Base-by-base conservation (phyloP, 1,140 invertebrate species). In the Kradibia gibbosae region DNA sequence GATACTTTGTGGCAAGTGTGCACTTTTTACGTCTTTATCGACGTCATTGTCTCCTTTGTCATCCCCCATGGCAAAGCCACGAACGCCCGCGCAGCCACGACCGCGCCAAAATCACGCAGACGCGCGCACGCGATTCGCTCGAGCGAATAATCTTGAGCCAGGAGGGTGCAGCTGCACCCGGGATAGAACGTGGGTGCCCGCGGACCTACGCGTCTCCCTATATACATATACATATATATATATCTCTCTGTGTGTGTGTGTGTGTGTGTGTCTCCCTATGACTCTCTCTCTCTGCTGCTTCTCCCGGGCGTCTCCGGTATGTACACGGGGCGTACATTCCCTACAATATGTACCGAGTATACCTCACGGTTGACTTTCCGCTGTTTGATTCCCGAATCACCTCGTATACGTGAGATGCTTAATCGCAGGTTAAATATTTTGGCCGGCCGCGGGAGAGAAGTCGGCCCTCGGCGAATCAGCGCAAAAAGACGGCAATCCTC, bases 341-440 rank as follows among this genome's bases (percentile, higher is more conserved):
- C 86, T 87, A 87, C 86, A 89, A 88, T 91, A 89, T 91, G 90
- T 91, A 91, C 89, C 86, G 84, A 90, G 89, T 90, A 89, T 90
- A 90, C 87, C 89, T 85, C 83, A 85, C 85, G 85, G 86, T 90
- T 91, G 89, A 91, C 90, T 91, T 87, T 91, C 82, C 84, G 86
- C 80, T 91, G 90, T 91, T 91, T 90, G 90, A 90, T 91, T 91
- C 90, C 90, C 90, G 89, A 91, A 90, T 90, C 90, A 90, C 88
- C 90, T 86, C 87, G 87, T 88, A 87, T 90, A 88, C 87, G 86
- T 85, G 85, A 86, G 86, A 87, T 85, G 87, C 85, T 89, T 91
- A 90, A 90, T 91, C 90, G 88, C 81, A 90, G 89, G 86, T 89
- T 89, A 90, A 91, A 90, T 90, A 91, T 91, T 91, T 91, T 90